These are phyloP conservation scores for Gallinago nigripennis DNA, from an alignment of 2,797 vertebrate species.

Conservation along the genomic window DNA sequence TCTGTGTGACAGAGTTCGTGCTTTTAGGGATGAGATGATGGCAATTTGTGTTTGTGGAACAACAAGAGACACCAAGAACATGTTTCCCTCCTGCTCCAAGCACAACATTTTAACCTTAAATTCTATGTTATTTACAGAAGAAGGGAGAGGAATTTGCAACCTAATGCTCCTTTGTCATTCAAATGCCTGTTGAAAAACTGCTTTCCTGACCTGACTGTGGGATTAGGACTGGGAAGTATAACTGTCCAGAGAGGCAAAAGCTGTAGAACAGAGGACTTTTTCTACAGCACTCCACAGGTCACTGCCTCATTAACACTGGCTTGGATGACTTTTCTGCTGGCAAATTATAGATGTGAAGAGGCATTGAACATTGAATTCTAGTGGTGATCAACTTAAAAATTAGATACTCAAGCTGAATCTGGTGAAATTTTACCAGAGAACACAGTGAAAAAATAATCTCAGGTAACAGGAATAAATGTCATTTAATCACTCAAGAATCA, in stretches of 20 bases:
- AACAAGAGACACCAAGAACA: neutral
- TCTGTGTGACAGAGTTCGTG: neutral
- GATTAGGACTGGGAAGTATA: neutral
- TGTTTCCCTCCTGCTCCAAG: neutral
- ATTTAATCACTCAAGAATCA: neutral
- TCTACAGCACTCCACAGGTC: neutral
- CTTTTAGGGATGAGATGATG: neutral
- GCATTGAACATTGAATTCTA: neutral
- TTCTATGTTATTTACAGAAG: neutral
- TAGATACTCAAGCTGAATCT: neutral
- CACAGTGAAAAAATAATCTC: neutral
- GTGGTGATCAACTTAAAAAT: neutral
- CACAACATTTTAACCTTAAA: neutral
- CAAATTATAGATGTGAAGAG: neutral
- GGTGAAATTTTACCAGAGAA: neutral
- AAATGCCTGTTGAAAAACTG: neutral
- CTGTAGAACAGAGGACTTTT: neutral
- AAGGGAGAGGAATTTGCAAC: neutral
- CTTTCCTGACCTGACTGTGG: neutral
- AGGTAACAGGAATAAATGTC: neutral
- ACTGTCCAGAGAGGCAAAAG: neutral
- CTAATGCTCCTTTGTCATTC: neutral
- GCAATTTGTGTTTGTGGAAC: neutral
- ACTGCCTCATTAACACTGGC: neutral
- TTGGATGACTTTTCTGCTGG: neutral